These are phyloP conservation scores for Pteropus rufus DNA, from an alignment of 2,797 vertebrate species.

Conservation along the genomic window DNA sequence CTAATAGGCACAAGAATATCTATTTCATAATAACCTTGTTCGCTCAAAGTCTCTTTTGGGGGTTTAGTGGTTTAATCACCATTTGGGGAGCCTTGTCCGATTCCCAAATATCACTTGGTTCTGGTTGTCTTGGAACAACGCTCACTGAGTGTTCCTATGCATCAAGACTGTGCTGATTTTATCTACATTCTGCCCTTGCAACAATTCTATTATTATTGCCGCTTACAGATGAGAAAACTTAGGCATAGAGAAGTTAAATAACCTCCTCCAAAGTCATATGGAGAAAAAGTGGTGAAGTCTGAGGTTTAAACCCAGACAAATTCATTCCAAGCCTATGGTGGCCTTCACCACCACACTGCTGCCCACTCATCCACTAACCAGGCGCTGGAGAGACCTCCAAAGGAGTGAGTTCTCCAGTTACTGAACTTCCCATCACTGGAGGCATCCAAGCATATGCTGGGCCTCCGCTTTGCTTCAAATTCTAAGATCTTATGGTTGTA, in stretches of 20 bases:
- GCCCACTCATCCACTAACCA: neutral
- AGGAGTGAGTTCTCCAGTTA: neutral
- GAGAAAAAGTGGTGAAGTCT: neutral
- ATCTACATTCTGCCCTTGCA: neutral
- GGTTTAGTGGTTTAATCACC: neutral
- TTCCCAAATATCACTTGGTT: neutral
- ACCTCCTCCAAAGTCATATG: neutral
- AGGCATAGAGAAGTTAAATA: neutral
- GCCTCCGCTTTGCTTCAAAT: neutral
- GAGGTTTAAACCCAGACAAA: neutral
- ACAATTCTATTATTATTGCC: neutral
- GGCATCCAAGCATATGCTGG: neutral
- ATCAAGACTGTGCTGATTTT: neutral
- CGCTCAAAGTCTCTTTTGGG: neutral
- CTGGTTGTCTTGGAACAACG: neutral
- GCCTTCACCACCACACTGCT: neutral
- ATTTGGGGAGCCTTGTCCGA: neutral
- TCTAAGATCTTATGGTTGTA: neutral
- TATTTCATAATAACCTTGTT: neutral
- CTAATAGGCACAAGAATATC: neutral
- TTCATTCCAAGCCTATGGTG: neutral
- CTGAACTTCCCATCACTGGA: neutral
- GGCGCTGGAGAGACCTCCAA: neutral
- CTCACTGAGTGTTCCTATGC: neutral
- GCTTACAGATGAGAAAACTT: neutral